These are phyloP conservation scores for Motacilla alba DNA, from an alignment of 2,113 vertebrate species.

Conservation along the genomic window DNA sequence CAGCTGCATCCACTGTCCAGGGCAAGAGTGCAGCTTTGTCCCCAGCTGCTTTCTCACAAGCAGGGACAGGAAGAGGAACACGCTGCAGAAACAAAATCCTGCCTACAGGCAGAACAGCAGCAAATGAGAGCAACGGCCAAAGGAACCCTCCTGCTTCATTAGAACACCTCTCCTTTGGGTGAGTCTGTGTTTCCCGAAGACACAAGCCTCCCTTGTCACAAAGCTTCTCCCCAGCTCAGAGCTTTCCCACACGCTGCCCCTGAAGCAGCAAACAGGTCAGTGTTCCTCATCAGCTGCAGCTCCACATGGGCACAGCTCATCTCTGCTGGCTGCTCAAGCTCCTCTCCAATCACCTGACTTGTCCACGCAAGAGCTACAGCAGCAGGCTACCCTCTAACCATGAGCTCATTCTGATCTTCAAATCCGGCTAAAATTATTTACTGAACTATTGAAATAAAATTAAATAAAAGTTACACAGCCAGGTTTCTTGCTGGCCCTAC, in stretches of 20 bases:
- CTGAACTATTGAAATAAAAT: conserved; percentile 47
- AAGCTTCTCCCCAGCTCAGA: neutral
- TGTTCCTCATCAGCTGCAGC: neutral
- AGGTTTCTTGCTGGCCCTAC: conserved; percentile 43
- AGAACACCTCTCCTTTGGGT: neutral
- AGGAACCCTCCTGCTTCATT: neutral
- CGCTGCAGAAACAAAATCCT: neutral
- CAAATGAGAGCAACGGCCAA: neutral
- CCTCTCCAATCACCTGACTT: neutral
- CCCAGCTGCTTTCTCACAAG: rapidly evolving
- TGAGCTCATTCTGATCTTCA: neutral
- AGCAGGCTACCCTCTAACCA: neutral
- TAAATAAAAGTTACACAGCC: conserved; percentile 17
- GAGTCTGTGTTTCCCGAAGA: neutral
- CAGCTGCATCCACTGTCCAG: neutral
- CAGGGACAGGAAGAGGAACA: neutral
- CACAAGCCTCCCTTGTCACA: neutral
- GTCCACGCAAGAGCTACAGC: neutral
- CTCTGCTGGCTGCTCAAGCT: neutral
- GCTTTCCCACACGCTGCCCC: neutral
- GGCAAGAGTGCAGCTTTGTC: neutral
- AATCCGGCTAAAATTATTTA: conserved; percentile 30
- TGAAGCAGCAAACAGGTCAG: neutral
- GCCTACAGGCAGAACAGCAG: neutral
- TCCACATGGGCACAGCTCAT: rapidly evolving